Base-by-base conservation (phyloP, 2,113 vertebrate genomes). In the Austrofundulus limnaeus region DNA sequence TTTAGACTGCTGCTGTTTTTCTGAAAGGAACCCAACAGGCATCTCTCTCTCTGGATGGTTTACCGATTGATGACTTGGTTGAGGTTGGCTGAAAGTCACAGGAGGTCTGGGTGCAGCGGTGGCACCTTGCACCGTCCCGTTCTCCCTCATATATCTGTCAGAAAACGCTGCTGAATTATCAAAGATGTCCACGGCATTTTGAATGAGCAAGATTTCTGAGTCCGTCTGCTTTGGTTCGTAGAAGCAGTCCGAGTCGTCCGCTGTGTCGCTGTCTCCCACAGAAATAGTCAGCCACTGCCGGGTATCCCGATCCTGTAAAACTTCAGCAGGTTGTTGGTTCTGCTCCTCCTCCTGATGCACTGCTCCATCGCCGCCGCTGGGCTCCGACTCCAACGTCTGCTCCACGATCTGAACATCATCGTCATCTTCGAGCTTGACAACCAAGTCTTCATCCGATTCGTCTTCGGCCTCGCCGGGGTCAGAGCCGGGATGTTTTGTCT, bases 181-280 rank as follows among this genome's bases (percentile, higher is more conserved):
- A 2, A 87, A 73, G 20, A 84, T 81, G 39, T 85, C 83, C 70
- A 90, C 58, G 0, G 88, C 83, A 1, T 90, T 87, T 51, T 89
- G 86, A 61, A 90, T 86, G 10, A 89, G 78, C 24, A 84, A 66
- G 42, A 90, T 77, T 25, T 90, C 85, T 0, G 80, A 83, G 61
- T 91, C 85, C 23, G 64, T 55, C 43, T 80, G 84, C 59, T 86
- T 83, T 0, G 87, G 57, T 37, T 85, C 80, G 0, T 83, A 71
- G 12, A 85, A 68, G 58, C 89, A 90, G 73, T 90, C 87, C 0
- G 83, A 77, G 66, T 83, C 81, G 1, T 84, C 85, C 0, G 75
- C 66, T 0, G 71, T 16, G 60, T 88, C 81, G 11, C 70, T 72
- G 72, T 88, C 84, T 23, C 46, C 77, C 7, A 72, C 72, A 0